Conservation (phyloP, 2,888 invertebrate species). For the Eupithecia subfuscata region DNA sequence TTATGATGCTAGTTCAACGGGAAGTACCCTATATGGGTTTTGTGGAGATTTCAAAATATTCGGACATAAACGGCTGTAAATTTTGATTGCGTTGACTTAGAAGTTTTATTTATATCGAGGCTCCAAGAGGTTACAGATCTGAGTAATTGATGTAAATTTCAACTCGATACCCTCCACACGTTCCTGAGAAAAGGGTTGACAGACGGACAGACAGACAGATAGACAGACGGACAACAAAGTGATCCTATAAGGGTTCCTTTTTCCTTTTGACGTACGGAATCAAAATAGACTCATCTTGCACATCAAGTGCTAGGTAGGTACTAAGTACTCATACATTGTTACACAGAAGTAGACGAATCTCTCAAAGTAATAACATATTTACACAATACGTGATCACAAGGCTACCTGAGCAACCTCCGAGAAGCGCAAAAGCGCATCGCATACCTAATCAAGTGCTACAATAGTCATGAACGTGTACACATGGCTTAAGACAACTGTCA, state of each 20-base stretch:
- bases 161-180: not conserved
- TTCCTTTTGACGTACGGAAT: too few species aligned
- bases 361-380: constrained; percentile 22
- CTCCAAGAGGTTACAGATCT: not conserved
- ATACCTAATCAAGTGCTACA: constrained; percentile 38
- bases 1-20: too few species aligned
- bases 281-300: not conserved
- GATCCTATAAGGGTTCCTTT: too few species aligned
- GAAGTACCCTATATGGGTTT: too few species aligned
- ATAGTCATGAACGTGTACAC: constrained; percentile 33
- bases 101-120: not conserved
- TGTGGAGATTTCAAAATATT: too few species aligned
- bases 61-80: too few species aligned
- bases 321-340: not conserved
- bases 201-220: too few species aligned
- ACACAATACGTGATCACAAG: constrained; percentile 19
- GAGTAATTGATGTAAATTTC: not conserved
- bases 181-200: not conserved
- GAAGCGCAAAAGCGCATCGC: constrained; percentile 37
- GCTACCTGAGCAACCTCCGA: constrained; percentile 24
- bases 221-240: too few species aligned
- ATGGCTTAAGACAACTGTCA: constrained; percentile 41
- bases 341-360: constrained; percentile 6
- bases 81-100: too few species aligned
- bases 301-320: not conserved